Evolutionary conservation across 92 coral and sea anemone species (phyloP), one percentile per base, ranked within the genome.

Genomic region (Phenganax subtilis): DNA sequence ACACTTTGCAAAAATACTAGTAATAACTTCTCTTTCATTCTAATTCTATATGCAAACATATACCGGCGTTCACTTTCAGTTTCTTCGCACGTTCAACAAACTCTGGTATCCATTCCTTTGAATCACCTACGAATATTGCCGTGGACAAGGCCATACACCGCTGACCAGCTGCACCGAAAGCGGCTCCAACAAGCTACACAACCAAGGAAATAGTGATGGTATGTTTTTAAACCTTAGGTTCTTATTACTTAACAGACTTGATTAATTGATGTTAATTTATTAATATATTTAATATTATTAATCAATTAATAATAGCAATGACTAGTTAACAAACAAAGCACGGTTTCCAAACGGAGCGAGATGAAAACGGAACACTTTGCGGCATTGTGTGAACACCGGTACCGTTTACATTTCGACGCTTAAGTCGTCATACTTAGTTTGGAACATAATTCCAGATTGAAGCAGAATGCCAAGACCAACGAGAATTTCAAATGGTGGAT

Each of bases 131-230:
- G 87, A 96, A 96, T 59, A 96, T 96, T n/a, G 96, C 99, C 28
- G 99, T 96, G 37, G 97, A 88, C 29, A 96, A 86, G n/a, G 99
- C 99, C 99, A 96, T 96, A 70, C 99, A 96, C 57, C 99, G 71
- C 85, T 96, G 99, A 27, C 99, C 99, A 47, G 99, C 99, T 6
- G 99, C 99, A 61, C 99, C 99, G 88, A 92, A 96, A 6, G 99
- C 99, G 55, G 99, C 99, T 52, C 97, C 99, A 60, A 96, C 87
- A 37, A 96, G 96, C 99, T 96, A 81, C 14, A 75, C 75, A 28
- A 75, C 17, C 15, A 14, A 0, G 30, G 3, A 64, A 58, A 80
- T 20, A 0, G 2, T 58, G 8, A 58, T n/a, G 14, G 63, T 8
- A 58, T 58, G 0, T 58, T 12, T n/a, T 58, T 58, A 12, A n/a